Evolutionary conservation across 1,140 invertebrate species (phyloP).

Genomic region (Pseudomyrmex gracilis): DNA sequence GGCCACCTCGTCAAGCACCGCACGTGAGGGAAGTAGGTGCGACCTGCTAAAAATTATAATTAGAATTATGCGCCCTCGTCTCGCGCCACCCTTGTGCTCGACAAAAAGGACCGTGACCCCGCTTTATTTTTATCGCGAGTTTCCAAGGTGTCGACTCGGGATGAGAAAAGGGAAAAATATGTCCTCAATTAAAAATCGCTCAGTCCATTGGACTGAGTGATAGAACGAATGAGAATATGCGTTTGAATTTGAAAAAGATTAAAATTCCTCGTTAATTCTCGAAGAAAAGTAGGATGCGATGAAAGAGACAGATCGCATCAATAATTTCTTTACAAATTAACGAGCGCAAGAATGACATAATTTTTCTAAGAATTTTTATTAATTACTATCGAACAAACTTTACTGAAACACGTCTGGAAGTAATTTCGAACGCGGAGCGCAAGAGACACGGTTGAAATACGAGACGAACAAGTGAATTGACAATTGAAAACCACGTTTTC

Average conservation of each 20-base stretch:
- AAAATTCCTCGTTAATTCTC: background rate
- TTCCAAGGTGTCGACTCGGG: background rate
- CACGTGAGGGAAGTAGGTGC: constrained; percentile 24
- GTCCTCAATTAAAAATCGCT: background rate
- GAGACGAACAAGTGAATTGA: constrained; percentile 43
- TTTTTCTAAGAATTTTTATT: too few species aligned
- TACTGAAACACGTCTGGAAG: background rate
- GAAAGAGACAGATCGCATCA: background rate
- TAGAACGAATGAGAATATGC: background rate
- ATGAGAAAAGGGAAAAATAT: background rate
- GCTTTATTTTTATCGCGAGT: constrained; percentile 27
- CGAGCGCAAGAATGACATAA: too few species aligned
- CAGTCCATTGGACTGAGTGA: background rate
- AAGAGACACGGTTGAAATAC: background rate
- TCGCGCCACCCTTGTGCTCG: constrained; percentile 30
- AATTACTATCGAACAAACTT: too few species aligned
- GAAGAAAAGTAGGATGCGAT: background rate
- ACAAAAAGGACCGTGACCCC: constrained; percentile 33
- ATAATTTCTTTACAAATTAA: background rate
- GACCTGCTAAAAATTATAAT: constrained; percentile 63
- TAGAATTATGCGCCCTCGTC: constrained; percentile 48
- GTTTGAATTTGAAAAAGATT: background rate
- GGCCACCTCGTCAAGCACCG: constrained; percentile 60
- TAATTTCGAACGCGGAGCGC: background rate
- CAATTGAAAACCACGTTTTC: constrained; percentile 36